A percentile compares a stretch with the other conserved stretches of the same genome.
Evolutionary conservation across 2,888 invertebrate species (phyloP).

Genomic region (Notocelia uddmanniana): DNA sequence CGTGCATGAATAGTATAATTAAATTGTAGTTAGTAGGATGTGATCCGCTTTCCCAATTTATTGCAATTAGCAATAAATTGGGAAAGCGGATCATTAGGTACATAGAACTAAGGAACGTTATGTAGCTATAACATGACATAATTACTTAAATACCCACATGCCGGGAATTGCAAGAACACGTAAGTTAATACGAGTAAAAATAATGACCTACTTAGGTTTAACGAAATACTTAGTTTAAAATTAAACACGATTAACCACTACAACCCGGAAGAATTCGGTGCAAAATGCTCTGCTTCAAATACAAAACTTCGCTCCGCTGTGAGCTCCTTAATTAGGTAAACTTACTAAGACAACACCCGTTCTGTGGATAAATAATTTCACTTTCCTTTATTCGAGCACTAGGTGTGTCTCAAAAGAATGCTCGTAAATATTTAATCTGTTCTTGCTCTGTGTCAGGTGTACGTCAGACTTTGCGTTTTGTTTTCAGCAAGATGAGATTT

Average conservation of each 20-base stretch:
- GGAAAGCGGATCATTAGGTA: not conserved
- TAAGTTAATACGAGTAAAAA: not conserved
- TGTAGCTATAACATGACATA: not conserved
- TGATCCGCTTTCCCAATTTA: not conserved
- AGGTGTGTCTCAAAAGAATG: conserved; percentile 38
- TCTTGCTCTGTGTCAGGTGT: conserved; percentile 37
- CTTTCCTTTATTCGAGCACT: conserved; percentile 24
- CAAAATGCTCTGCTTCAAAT: conserved; percentile 10
- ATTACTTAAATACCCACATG: not conserved
- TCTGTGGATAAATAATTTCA: conserved; percentile 33
- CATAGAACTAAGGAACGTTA: too few species aligned
- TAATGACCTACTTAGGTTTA: too few species aligned
- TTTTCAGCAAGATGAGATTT: conserved; percentile 19
- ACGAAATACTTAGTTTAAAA: not conserved
- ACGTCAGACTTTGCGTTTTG: conserved; percentile 17
- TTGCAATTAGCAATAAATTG: not conserved
- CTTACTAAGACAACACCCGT: conserved; percentile 14
- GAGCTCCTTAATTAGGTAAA: conserved; percentile 15
- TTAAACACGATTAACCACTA: not conserved
- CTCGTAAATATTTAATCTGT: conserved; percentile 48
- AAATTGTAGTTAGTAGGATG: too few species aligned
- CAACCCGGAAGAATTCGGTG: not conserved
- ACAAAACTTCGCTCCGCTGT: conserved; percentile 5
- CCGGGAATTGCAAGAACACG: too few species aligned
- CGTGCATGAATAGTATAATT: too few species aligned